Evolutionary conservation across 2,888 invertebrate species (phyloP).

Genomic region (Drosophila neonasuta): DNA sequence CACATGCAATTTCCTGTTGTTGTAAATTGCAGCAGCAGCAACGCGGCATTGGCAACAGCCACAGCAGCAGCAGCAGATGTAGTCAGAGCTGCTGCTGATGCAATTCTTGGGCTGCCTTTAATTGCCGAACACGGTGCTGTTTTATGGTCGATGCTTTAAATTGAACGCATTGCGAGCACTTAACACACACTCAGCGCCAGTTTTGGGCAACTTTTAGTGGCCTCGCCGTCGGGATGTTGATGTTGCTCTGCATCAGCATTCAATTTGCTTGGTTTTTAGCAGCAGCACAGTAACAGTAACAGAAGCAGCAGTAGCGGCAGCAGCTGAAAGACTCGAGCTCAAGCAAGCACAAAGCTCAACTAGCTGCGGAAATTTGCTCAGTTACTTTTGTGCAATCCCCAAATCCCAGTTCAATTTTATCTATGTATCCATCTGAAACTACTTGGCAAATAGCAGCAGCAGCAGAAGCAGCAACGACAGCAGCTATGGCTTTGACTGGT

Average conservation of each 20-base stretch:
- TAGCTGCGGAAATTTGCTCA: slow-evolving; percentile 78
- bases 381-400: slow-evolving; percentile 76
- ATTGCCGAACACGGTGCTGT: slow-evolving; percentile 49
- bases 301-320: slow-evolving; percentile 1
- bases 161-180: slow-evolving; percentile 46
- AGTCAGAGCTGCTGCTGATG: slow-evolving; percentile 14
- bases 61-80: slow-evolving; percentile 6
- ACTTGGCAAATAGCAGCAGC: slow-evolving; percentile 64
- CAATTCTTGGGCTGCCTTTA: slow-evolving; percentile 54
- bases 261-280: slow-evolving; percentile 64
- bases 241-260: slow-evolving; percentile 58
- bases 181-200: slow-evolving; percentile 31
- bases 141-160: slow-evolving; percentile 62
- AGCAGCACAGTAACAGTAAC: slow-evolving; percentile 24
- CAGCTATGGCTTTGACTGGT: slow-evolving; percentile 7
- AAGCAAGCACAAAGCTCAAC: slow-evolving; percentile 55
- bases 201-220: slow-evolving; percentile 36
- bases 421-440: slow-evolving; percentile 76
- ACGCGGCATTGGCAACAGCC: not conserved
- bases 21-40: slow-evolving; percentile 61
- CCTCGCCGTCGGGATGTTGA: slow-evolving; percentile 26
- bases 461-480: slow-evolving; percentile 1
- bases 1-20: slow-evolving; percentile 75
- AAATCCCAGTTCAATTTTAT: slow-evolving; percentile 78
- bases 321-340: slow-evolving; percentile 4